A percentile compares a stretch with the other conserved stretches of the same genome.
Conservation (phyloP, 2,888 invertebrate species). For the Incurvaria masculella region DNA sequence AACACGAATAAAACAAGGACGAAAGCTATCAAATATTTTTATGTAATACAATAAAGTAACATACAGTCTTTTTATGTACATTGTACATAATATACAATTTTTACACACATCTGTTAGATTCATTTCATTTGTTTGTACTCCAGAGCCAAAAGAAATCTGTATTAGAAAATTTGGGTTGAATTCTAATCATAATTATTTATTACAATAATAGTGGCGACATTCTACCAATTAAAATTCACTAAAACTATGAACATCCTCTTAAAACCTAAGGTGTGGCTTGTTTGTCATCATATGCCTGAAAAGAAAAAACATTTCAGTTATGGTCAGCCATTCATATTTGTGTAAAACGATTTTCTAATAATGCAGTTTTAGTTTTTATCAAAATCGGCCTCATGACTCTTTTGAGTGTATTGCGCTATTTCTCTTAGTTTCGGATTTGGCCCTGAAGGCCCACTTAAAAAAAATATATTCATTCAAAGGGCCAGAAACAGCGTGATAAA, state of each 20-base stretch:
- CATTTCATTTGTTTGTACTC: background rate
- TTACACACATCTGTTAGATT: background rate
- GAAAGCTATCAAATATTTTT: too few species aligned
- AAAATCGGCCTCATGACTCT: too few species aligned
- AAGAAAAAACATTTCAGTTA: too few species aligned
- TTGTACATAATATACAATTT: background rate
- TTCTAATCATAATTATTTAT: background rate
- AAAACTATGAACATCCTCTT: conserved; percentile 25
- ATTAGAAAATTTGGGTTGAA: background rate
- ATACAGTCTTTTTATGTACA: background rate
- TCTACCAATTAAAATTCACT: background rate
- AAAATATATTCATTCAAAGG: too few species aligned
- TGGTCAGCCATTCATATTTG: conserved; percentile 14
- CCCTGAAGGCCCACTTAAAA: too few species aligned
- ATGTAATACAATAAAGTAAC: too few species aligned
- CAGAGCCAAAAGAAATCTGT: background rate
- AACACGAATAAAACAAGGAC: too few species aligned
- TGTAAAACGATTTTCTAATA: conserved; percentile 3
- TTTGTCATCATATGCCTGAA: conserved; percentile 82
- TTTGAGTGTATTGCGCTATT: background rate
- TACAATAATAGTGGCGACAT: background rate
- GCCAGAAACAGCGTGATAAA: too few species aligned
- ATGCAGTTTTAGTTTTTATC: too few species aligned
- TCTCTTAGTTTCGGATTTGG: background rate
- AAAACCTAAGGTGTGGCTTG: conserved; percentile 83